Evolutionary conservation across 1,140 invertebrate genomes (phyloP), one percentile per base, ranked within the genome.

Genomic region (Centruroides vittatus): DNA sequence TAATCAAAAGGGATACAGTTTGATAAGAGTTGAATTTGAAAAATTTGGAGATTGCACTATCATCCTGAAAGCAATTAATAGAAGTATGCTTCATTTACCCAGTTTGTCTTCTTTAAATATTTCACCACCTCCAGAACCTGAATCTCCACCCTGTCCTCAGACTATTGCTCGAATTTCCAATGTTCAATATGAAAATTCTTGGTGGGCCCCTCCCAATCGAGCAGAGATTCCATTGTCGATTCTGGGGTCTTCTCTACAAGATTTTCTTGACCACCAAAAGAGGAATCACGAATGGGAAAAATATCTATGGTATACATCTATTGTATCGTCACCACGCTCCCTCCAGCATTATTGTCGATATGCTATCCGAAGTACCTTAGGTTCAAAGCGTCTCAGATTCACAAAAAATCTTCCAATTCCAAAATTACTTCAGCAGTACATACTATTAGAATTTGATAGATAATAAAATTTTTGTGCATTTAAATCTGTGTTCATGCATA

Each of bases 291-390:
- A 50, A 60, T 36, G 60, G 55, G 52, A 60, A 64, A 71, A 61
- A 53, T 71, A 51, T 49, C n/a, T 59, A 35, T 73, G 70, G 70
- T 71, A 72, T 60, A 64, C 66, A 55, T 13, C 7, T 5, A 57
- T 68, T 8, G 58, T 63, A 7, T 67, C 58, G 35, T 64, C 66
- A 36, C 71, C 71, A 10, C 63, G 70, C n/a, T 66, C 68, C 12
- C 62, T 74, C 0, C 72, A 73, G 59, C 73, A 73, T 62, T 67
- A 68, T 58, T 72, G 72, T 59, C 59, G 73, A 9, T 72, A 63
- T 63, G 55, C 67, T 2, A 70, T 74, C 12, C 63, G 73, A 11
- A 55, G 66, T 5, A 52, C 66, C 9, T 53, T 74, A 9, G 68
- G 68, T 3, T 49, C 60, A 6, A 57, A 64, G 35, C 61, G 70